These are phyloP conservation scores for Eriocheir sinensis DNA, from an alignment of 1,140 invertebrate genomes.

Conservation along the genomic window DNA sequence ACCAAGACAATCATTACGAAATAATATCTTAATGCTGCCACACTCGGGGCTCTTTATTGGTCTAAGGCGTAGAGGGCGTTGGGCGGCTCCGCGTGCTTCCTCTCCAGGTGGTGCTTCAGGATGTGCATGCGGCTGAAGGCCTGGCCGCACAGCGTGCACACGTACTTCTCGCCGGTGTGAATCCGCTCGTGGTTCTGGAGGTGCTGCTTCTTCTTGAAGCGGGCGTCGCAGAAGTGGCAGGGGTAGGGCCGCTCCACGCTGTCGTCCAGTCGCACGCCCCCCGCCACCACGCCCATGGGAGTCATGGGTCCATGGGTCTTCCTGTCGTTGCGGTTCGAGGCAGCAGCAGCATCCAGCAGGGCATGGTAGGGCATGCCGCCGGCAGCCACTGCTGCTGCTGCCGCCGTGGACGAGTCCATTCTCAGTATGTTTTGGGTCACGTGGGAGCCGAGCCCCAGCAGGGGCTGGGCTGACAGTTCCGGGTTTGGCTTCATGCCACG, in stretches of 20 bases:
- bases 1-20: conserved; percentile 23
- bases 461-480: conserved; percentile 55
- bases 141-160: conserved; percentile 77
- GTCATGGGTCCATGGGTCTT: conserved; percentile 37
- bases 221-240: conserved; percentile 85
- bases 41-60: conserved; percentile 34
- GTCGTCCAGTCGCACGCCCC: conserved; percentile 49
- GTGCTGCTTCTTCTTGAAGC: conserved; percentile 87
- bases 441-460: conserved; percentile 66
- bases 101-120: conserved; percentile 77
- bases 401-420: conserved; percentile 54
- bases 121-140: conserved; percentile 79
- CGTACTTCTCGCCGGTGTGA: conserved; percentile 86
- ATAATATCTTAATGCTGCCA: conserved; percentile 11
- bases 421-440: conserved; percentile 70
- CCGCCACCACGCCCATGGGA: conserved; percentile 16
- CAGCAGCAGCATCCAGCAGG: conserved; percentile 66
- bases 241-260: conserved; percentile 84
- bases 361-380: conserved; percentile 65
- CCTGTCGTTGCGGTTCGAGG: conserved; percentile 44
- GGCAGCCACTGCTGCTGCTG: conserved; percentile 51
- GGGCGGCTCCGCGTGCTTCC: conserved; percentile 71
- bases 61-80: conserved; percentile 61
- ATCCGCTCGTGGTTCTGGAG: conserved; percentile 87
- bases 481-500: conserved; percentile 72